Evolutionary conservation across 2,888 invertebrate genomes (phyloP).

Genomic region (Ichneumoninae sp.): DNA sequence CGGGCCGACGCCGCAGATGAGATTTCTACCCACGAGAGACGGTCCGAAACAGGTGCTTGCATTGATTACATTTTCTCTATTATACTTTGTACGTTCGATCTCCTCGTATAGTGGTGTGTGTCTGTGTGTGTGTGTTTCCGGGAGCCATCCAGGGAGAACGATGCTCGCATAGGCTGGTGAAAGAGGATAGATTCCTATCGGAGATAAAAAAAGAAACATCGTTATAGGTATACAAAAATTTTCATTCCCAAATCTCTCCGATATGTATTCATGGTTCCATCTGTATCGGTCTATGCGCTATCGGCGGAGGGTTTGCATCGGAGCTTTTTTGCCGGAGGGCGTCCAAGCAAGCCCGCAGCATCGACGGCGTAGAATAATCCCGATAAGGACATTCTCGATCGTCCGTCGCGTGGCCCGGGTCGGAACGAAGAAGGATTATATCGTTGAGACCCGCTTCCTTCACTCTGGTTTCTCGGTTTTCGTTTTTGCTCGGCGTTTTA

Average conservation of each 20-base stretch:
- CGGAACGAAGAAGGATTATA: constrained; percentile 72
- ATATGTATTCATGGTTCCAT: constrained; percentile 26
- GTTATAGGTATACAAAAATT: constrained; percentile 10
- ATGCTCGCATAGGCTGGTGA: neutral
- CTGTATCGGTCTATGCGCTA: constrained; percentile 8
- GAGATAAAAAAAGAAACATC: constrained; percentile 23
- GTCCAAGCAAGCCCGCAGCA: constrained; percentile 34
- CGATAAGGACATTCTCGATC: constrained; percentile 70
- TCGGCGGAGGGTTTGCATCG: constrained; percentile 45
- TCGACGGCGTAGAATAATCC: constrained; percentile 40
- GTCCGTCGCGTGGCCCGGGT: constrained; percentile 22
- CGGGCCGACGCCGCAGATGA: constrained; percentile 50
- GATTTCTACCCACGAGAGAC: constrained; percentile 52
- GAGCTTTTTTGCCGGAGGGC: constrained; percentile 45
- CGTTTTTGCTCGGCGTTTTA: constrained; percentile 53
- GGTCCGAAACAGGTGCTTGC: constrained; percentile 58
- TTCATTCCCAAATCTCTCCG: constrained; percentile 23
- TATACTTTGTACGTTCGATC: constrained; percentile 27
- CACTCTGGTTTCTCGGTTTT: constrained; percentile 39
- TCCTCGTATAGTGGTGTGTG: constrained; percentile 15
- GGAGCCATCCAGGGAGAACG: constrained; percentile 15
- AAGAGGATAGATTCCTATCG: constrained; percentile 25
- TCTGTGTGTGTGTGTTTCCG: constrained; percentile 24
- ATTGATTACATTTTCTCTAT: constrained; percentile 44
- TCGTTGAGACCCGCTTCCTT: constrained; percentile 47